Conservation (phyloP, 2,797 vertebrate species). For the Coranthus polyacanthus region DNA sequence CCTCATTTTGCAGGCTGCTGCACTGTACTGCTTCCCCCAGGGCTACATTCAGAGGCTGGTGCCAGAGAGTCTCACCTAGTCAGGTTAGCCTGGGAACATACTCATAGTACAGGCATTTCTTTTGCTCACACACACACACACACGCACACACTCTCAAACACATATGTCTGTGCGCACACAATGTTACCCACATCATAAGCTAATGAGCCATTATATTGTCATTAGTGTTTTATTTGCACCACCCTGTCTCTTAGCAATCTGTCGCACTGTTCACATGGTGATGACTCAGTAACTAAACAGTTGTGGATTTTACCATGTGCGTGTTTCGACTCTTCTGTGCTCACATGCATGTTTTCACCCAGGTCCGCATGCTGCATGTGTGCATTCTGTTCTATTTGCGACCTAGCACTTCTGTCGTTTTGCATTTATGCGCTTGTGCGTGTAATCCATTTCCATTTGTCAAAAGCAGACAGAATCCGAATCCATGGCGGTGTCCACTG, state of each 20-base stretch:
- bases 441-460: constrained; percentile 53
- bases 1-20: constrained; percentile 66
- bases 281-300: constrained; percentile 64
- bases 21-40: constrained; percentile 67
- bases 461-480: constrained; percentile 29
- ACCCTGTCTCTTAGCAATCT: constrained; percentile 71
- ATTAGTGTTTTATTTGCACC: constrained; percentile 80
- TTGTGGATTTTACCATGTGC: constrained; percentile 38
- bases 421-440: constrained; percentile 15
- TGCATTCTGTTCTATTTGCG: constrained; percentile 23
- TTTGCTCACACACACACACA: constrained; percentile 19
- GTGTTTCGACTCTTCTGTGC: neutral
- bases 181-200: constrained; percentile 72
- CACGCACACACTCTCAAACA: constrained; percentile 30
- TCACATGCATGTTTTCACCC: constrained; percentile 14
- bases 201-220: constrained; percentile 82
- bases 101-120: constrained; percentile 68
- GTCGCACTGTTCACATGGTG: constrained; percentile 61
- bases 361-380: constrained; percentile 21
- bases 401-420: constrained; percentile 31
- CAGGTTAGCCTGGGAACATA: constrained; percentile 82
- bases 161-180: constrained; percentile 51
- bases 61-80: constrained; percentile 85
- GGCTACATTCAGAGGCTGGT: constrained; percentile 79
- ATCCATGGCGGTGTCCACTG: constrained; percentile 30